Percentiles rank a stretch among this genome's conserved stretches.
phyloP scores from a whole-genome alignment of 2,888 invertebrate species.

The Caenorhabditis imperialis region DNA sequence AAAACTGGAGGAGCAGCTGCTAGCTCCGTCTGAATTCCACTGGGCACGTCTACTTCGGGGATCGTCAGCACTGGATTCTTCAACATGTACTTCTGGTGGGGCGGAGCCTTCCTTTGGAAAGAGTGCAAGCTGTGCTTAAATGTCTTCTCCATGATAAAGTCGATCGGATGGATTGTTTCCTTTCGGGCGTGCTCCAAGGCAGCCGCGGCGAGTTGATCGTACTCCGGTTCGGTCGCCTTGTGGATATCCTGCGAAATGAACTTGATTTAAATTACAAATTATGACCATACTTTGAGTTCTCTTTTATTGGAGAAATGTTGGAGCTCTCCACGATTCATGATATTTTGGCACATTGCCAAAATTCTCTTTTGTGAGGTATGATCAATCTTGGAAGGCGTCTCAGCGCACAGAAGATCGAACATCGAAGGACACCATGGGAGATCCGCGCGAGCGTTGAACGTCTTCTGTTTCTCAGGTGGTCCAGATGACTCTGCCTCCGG shows the following conservation, averaged over 20 bases:
- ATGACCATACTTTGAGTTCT: constrained; percentile 27
- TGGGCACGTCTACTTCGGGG: constrained; percentile 3
- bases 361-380: constrained; percentile 30
- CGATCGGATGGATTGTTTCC: constrained; percentile 26
- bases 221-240: constrained; percentile 15
- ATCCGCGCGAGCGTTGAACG: constrained; percentile 16
- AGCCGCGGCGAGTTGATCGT: constrained; percentile 28
- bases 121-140: not conserved
- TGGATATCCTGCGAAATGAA: constrained; percentile 25
- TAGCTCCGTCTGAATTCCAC: constrained; percentile 6
- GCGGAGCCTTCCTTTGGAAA: not conserved
- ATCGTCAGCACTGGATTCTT: constrained; percentile 9
- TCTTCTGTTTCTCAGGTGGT: constrained; percentile 6
- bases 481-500: not conserved
- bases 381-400: not conserved
- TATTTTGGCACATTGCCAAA: constrained; percentile 41
- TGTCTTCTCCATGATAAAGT: constrained; percentile 4
- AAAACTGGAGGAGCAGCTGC: constrained; percentile 11
- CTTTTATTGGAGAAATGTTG: constrained; percentile 22
- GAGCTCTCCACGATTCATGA: constrained; percentile 27
- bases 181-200: constrained; percentile 29
- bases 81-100: not conserved
- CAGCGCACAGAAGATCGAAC: constrained; percentile 14
- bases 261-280: not conserved
- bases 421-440: constrained; percentile 39